Percentiles rank a stretch among this genome's conserved stretches.
Conservation (phyloP, 2,797 vertebrate genomes). For the Lycodopsis pacificus region DNA sequence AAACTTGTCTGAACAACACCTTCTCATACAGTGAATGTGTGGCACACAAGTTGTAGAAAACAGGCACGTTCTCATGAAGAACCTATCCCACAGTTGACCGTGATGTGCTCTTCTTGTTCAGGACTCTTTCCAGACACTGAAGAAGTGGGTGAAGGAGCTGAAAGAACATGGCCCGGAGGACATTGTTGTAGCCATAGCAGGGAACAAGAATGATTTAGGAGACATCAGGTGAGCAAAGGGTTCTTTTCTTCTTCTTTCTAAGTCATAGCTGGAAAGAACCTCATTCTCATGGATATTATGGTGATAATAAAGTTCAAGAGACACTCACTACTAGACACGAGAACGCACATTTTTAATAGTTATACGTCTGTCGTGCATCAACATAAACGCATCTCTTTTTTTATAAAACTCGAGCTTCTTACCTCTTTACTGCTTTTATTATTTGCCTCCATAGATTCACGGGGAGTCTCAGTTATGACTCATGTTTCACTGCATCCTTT, state of each 20-base stretch:
- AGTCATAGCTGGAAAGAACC: not conserved
- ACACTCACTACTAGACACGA: not conserved
- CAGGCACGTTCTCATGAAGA: not conserved
- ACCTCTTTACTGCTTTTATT: not conserved
- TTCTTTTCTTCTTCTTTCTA: not conserved
- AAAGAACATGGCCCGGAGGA: constrained; percentile 99
- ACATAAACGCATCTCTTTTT: not conserved
- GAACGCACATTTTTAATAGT: not conserved
- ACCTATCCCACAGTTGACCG: constrained; percentile 10
- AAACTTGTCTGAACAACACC: constrained; percentile 46
- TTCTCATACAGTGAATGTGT: constrained; percentile 28
- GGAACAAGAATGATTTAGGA: constrained; percentile 98
- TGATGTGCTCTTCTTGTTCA: constrained; percentile 69
- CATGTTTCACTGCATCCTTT: not conserved
- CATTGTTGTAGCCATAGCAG: constrained; percentile 98
- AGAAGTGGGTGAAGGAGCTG: constrained; percentile 99
- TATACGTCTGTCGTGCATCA: not conserved
- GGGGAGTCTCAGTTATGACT: not conserved
- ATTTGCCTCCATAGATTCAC: not conserved
- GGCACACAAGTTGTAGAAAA: constrained; percentile 25
- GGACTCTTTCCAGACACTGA: constrained; percentile 99
- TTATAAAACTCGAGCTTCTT: not conserved
- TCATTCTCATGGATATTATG: not conserved
- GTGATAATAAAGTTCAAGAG: not conserved
- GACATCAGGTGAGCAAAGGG: constrained; percentile 90